Evolutionary conservation across 2,113 vertebrate species (phyloP).

Genomic region (Bathybates hornii): DNA sequence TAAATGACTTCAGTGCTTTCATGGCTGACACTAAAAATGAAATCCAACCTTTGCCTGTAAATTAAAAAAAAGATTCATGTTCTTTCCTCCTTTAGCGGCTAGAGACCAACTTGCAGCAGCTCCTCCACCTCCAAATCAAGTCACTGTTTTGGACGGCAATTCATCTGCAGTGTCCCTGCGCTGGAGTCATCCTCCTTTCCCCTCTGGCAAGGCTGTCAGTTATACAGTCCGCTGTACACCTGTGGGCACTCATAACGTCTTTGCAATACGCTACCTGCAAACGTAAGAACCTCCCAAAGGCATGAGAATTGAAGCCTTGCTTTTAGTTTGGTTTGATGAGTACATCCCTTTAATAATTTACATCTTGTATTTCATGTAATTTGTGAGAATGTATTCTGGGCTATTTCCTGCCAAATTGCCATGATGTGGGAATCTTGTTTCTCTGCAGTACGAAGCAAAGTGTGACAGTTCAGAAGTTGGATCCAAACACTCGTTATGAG

Average conservation of each 20-base stretch:
- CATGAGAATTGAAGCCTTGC: neutral
- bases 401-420: neutral
- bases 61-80: neutral
- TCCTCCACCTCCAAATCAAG: slow-evolving; percentile 85
- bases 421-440: neutral
- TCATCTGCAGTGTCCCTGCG: slow-evolving; percentile 83
- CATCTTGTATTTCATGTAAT: neutral
- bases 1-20: neutral
- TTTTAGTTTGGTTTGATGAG: neutral
- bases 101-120: slow-evolving; percentile 84
- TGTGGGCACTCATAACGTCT: slow-evolving; percentile 85
- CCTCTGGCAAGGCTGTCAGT: slow-evolving; percentile 79
- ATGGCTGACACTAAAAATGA: neutral
- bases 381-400: neutral
- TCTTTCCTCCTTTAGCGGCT: slow-evolving; percentile 70
- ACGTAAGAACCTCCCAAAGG: slow-evolving; percentile 67
- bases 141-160: slow-evolving; percentile 80
- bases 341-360: neutral
- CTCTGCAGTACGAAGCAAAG: slow-evolving; percentile 80
- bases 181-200: slow-evolving; percentile 88
- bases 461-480: slow-evolving; percentile 78
- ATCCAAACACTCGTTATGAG: slow-evolving; percentile 90
- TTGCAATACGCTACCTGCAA: slow-evolving; percentile 86
- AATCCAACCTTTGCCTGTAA: neutral
- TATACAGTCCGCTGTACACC: slow-evolving; percentile 91